phyloP scores from a whole-genome alignment of 2,888 invertebrate species.

The Calameuta filiformis region DNA sequence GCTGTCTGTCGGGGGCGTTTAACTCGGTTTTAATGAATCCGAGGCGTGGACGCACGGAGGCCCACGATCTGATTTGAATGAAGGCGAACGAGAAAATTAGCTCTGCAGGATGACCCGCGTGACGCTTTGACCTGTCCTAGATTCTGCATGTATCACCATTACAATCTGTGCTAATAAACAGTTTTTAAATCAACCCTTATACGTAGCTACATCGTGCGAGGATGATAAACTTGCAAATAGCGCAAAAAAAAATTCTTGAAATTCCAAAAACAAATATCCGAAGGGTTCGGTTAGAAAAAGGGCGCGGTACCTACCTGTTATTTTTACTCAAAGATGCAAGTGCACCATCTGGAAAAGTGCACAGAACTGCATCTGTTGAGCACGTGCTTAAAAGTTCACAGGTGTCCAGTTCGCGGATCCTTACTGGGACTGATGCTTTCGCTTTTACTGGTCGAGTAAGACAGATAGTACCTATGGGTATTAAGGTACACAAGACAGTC shows the following conservation, averaged over 20 bases:
- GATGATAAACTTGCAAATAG: background rate
- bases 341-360: background rate
- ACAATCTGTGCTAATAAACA: background rate
- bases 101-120: conserved; percentile 4
- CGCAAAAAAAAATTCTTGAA: background rate
- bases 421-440: background rate
- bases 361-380: background rate
- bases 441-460: background rate
- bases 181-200: background rate
- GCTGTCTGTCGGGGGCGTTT: conserved; percentile 45
- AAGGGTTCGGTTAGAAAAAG: background rate
- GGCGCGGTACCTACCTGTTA: background rate
- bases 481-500: background rate
- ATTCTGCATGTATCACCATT: background rate
- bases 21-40: conserved; percentile 51
- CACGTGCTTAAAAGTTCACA: conserved; percentile 17
- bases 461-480: background rate
- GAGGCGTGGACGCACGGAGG: conserved; percentile 35
- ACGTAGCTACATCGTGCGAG: background rate
- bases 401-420: background rate
- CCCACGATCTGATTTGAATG: conserved; percentile 13
- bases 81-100: conserved; percentile 17
- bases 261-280: background rate
- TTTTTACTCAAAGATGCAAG: background rate
- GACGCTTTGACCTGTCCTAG: background rate